Percentiles rank a stretch among this genome's conserved stretches.
phyloP scores from a whole-genome alignment of 2,888 invertebrate genomes.

The Caenorhabditis afra region DNA sequence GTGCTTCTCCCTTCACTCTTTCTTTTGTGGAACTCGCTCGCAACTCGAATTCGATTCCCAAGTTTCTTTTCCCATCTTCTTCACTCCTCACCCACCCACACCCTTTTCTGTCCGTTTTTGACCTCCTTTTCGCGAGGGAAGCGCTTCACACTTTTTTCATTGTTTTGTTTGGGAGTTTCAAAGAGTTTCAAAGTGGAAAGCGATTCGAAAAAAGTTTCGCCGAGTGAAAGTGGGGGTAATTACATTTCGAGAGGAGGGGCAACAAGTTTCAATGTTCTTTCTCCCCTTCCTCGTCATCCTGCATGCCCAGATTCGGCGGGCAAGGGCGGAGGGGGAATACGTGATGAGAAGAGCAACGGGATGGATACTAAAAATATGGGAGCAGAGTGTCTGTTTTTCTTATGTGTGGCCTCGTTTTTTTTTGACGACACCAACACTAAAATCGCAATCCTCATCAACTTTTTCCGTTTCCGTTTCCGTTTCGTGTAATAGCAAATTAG shows the following conservation, averaged over 20 bases:
- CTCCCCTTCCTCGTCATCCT: slow-evolving; percentile 13
- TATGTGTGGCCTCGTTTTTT: slow-evolving; percentile 5
- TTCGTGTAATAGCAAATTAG: slow-evolving; percentile 5
- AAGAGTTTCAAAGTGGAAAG: too few relatives aligned
- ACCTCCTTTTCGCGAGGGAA: too few relatives aligned
- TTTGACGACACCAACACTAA: slow-evolving; percentile 1
- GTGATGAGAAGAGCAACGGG: slow-evolving; percentile 12
- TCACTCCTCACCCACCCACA: too few relatives aligned
- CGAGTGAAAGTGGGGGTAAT: too few relatives aligned
- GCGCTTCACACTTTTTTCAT: slow-evolving; percentile 17
- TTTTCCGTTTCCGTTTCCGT: too few relatives aligned
- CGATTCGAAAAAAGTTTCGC: too few relatives aligned
- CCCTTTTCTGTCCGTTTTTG: too few relatives aligned
- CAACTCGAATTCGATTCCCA: too few relatives aligned
- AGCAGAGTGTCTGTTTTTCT: slow-evolving; percentile 27
- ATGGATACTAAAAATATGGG: slow-evolving; percentile 27
- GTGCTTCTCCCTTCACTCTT: background rate
- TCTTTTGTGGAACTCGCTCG: background rate
- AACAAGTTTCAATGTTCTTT: slow-evolving; percentile 3
- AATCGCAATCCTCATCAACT: too few relatives aligned
- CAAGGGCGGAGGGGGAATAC: slow-evolving; percentile 40
- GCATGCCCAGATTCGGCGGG: slow-evolving; percentile 27
- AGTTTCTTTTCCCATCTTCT: too few relatives aligned
- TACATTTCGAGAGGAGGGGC: too few relatives aligned
- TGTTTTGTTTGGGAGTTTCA: slow-evolving; percentile 1